These are phyloP conservation scores for Alloscopus bannaensis DNA, from an alignment of 2,888 invertebrate genomes.

Conservation along the genomic window DNA sequence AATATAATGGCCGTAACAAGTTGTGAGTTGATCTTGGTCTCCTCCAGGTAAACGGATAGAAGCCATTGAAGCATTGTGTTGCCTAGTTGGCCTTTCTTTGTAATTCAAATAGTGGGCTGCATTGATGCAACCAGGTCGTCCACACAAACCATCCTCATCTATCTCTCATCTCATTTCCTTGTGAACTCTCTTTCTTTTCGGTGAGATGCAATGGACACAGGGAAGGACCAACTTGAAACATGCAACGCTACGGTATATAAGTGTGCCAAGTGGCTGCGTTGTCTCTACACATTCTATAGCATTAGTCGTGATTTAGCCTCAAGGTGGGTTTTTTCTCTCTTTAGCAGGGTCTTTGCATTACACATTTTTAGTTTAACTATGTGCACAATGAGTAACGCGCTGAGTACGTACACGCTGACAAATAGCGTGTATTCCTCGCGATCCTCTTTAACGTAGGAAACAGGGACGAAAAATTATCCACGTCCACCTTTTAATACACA, in stretches of 20 bases:
- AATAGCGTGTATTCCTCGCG: too few species aligned
- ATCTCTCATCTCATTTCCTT: background rate
- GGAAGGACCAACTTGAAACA: too few species aligned
- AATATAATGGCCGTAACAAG: too few species aligned
- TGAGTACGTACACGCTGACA: too few species aligned
- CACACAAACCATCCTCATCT: background rate
- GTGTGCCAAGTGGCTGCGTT: slow-evolving; percentile 57
- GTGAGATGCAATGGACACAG: background rate
- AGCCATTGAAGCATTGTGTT: background rate
- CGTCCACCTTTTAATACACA: background rate
- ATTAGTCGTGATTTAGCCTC: slow-evolving; percentile 59
- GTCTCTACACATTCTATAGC: slow-evolving; percentile 27
- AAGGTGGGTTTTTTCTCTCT: slow-evolving; percentile 59
- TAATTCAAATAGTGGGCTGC: background rate
- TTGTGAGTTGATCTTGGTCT: too few species aligned
- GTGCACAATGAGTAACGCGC: too few species aligned
- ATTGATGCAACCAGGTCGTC: background rate
- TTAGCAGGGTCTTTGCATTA: too few species aligned
- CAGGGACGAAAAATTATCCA: background rate
- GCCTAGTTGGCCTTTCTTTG: background rate
- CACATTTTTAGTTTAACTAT: too few species aligned
- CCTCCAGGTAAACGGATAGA: too few species aligned
- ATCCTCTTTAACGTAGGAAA: too few species aligned
- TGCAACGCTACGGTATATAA: slow-evolving; percentile 26
- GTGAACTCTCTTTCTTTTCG: background rate